Base-by-base conservation (phyloP, 1,140 invertebrate genomes). In the Saccostrea glomerata region DNA sequence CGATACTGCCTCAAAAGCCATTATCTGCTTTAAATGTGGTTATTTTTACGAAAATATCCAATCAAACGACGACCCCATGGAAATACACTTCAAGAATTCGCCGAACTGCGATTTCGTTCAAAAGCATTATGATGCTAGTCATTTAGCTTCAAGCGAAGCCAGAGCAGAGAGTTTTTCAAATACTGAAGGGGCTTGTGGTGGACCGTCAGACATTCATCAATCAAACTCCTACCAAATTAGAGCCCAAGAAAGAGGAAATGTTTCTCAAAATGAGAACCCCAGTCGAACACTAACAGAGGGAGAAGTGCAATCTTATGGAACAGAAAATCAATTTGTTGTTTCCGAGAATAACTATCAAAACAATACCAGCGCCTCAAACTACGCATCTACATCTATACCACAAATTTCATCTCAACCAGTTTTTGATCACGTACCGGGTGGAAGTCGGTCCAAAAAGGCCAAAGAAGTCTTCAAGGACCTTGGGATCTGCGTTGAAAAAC, bases 401-500 rank as follows among this genome's bases (percentile, higher is more conserved):
- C 58, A 63, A n/a, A 63, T 63, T 6, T 11, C 47, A 47, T 47
- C 5, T 47, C 58, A 63, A 6, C 15, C 58, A 63, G 70, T 25
- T 11, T 36, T 30, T 77, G 15, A 11, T 77, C 70, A 77, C 5
- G 15, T 11, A 30, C 2, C 30, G 25, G 11, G 0, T 25, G 11
- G 25, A 13, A 25, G 70, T 77, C 25, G 15, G 13, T 20, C 60
- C 2, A 66, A 66, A 66, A 66, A n/a, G 23, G 23, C 60, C 20
- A 66, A 23, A 9, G 70, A 25, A 77, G 30, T 77, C 36, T 77
- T 77, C 30, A 36, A 77, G 12, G 70, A 77, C 70, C 82, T 84
- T 25, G 82, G 82, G 23, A 84, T 84, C 12, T 84, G 40, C 20
- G 30, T 84, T 84, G 82, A 84, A 56, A 84, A 84, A 1, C 82